Percentiles rank a stretch among this genome's conserved stretches.
phyloP scores from a whole-genome alignment of 2,797 vertebrate species.

The Selene dorsalis region DNA sequence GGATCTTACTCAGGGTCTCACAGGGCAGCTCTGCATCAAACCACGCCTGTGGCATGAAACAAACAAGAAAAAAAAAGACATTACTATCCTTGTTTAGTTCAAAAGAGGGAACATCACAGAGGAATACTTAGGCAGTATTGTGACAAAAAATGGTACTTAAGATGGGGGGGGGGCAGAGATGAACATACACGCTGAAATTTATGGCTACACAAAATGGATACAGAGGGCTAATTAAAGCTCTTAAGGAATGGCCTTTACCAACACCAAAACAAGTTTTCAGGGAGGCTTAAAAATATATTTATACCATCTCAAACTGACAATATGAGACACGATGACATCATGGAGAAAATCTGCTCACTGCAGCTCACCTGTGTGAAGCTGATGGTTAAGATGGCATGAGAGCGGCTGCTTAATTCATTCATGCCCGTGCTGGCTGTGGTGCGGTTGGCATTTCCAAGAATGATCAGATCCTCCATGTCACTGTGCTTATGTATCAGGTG shows the following conservation, averaged over 20 bases:
- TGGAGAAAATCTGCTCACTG: background rate
- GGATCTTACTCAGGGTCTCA: constrained; percentile 95
- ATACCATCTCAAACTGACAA: background rate
- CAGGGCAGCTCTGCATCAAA: constrained; percentile 92
- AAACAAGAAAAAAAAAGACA: background rate
- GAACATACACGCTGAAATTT: constrained; percentile 13
- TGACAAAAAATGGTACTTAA: constrained; percentile 36
- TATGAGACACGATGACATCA: background rate
- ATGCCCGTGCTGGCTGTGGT: constrained; percentile 91
- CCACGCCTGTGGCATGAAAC: constrained; percentile 84
- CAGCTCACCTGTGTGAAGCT: constrained; percentile 91
- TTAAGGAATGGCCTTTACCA: constrained; percentile 40
- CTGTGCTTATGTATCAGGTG: constrained; percentile 90
- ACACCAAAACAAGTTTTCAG: constrained; percentile 22
- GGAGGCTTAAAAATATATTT: constrained; percentile 1
- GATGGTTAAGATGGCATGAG: constrained; percentile 95
- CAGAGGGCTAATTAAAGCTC: constrained; percentile 54
- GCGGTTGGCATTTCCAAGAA: constrained; percentile 90
- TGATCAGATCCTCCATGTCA: constrained; percentile 92
- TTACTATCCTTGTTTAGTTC: constrained; percentile 9
- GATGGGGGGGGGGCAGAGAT: too few species aligned
- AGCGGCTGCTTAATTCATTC: constrained; percentile 94
- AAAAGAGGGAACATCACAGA: constrained; percentile 48
- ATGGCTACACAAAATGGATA: constrained; percentile 40
- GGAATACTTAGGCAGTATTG: constrained; percentile 36